phyloP scores from a whole-genome alignment of 2,888 invertebrate species.

The Drosophila pseudotakahashii region DNA sequence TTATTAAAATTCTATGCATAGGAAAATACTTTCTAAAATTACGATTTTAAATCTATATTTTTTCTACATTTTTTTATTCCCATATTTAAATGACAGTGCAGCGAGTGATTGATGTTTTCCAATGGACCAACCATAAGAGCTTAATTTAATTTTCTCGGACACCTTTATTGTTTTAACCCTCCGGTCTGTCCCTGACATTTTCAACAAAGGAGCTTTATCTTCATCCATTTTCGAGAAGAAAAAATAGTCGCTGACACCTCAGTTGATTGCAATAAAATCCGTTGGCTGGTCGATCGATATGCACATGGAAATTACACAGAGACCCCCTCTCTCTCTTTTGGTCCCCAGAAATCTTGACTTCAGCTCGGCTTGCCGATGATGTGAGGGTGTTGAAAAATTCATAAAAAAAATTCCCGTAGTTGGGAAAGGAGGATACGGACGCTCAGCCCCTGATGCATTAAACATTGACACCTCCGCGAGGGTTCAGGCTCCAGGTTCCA shows the following conservation, averaged over 20 bases:
- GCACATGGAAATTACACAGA: slow-evolving; percentile 46
- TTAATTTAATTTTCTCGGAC: slow-evolving; percentile 22
- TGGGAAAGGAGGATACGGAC: background rate
- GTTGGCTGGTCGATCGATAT: slow-evolving; percentile 32
- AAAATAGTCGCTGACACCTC: slow-evolving; percentile 36
- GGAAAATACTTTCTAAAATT: background rate
- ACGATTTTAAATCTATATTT: too few relatives aligned
- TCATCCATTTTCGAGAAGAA: slow-evolving; percentile 14
- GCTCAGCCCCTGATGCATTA: slow-evolving; percentile 55
- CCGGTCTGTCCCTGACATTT: slow-evolving; percentile 17
- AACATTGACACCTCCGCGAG: slow-evolving; percentile 63
- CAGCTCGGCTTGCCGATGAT: background rate
- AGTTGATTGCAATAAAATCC: slow-evolving; percentile 32
- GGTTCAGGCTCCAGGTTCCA: slow-evolving; percentile 11
- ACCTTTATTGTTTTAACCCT: slow-evolving; percentile 24
- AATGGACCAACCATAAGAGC: background rate
- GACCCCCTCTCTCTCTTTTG: background rate
- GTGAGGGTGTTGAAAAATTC: slow-evolving; percentile 50
- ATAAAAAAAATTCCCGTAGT: slow-evolving; percentile 31
- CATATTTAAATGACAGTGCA: background rate
- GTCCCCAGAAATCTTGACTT: slow-evolving; percentile 12
- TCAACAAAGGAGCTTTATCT: slow-evolving; percentile 11
- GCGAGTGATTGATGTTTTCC: background rate
- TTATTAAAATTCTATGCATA: slow-evolving; percentile 2
- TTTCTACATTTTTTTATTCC: background rate